Evolutionary conservation across 2,797 vertebrate species (phyloP), one percentile per base, ranked within the genome.

Genomic region (Prionace glauca): DNA sequence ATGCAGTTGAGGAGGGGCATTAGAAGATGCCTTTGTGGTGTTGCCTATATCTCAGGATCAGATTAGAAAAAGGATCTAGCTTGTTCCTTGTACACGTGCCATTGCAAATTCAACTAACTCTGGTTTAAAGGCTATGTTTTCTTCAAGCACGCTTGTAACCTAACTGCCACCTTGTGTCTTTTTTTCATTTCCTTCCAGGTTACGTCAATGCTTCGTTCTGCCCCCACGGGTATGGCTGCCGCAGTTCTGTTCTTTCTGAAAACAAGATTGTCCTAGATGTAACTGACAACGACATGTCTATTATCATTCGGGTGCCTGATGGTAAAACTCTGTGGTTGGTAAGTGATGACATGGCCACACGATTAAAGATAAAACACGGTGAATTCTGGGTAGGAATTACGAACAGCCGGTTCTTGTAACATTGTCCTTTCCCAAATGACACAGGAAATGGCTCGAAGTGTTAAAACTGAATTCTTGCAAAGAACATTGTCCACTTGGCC

Each of bases 251-350:
- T 86, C 97, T 98, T 56, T 98, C 98, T 0, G 99, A 99, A 97
- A 98, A 98, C 65, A 98, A 98, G 94, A 97, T 98, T 71, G 96
- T 99, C 90, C 97, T 99, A 97, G 99, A 99, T 0, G 98, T 99
- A 96, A 99, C 98, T 0, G 98, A 99, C 95, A 97, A 98, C 0
- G 98, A 99, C 67, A 96, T 99, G 96, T 97, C 98, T 0, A 97
- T 99, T 97, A 99, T 98, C 0, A 96, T 99, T 94, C 98, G 98
- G 62, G 98, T 99, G 81, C 99, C 99, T 0, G 97, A 98, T 4
- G 98, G 96, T 95, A 98, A 97, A 84, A 98, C 97, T 3, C 97
- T 99, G 96, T 99, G 99, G 99, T 97, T 99, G 98, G 99, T 99
- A 95, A 96, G 98, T 95, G 0, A 72, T 5, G 16, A 41, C 79